Percentiles rank a stretch among this genome's conserved stretches.
Evolutionary conservation across 2,888 invertebrate species (phyloP).

Genomic region (Ceraclea dissimilis): DNA sequence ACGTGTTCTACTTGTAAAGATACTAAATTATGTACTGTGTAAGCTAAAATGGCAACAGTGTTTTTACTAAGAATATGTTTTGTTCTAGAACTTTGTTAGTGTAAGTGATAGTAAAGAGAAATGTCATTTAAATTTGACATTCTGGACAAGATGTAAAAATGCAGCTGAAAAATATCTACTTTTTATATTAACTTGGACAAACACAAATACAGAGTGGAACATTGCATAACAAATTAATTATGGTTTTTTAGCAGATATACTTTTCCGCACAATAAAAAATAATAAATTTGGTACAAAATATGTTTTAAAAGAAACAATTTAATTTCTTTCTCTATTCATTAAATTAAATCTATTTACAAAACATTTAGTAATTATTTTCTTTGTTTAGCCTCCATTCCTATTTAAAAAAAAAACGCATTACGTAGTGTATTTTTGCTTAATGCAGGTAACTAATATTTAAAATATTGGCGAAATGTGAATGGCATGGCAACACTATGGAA

Average conservation of each 20-base stretch:
- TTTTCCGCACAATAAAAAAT: slow-evolving; percentile 5
- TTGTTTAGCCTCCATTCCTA: not conserved
- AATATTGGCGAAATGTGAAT: slow-evolving; percentile 12
- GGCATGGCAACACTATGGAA: slow-evolving; percentile 6
- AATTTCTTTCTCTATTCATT: not conserved
- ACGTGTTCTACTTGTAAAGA: no score
- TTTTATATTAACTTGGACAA: no score
- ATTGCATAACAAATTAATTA: no score
- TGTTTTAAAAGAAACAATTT: not conserved
- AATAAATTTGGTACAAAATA: not conserved
- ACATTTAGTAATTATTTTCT: not conserved
- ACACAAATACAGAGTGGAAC: no score
- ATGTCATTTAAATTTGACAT: no score
- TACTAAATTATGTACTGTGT: no score
- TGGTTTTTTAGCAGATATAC: not conserved
- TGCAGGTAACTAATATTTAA: slow-evolving; percentile 24
- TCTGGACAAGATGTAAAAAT: no score
- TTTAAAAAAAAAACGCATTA: not conserved
- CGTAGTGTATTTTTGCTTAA: slow-evolving; percentile 11
- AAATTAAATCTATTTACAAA: not conserved
- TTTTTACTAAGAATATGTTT: no score
- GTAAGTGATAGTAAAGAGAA: no score
- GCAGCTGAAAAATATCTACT: no score
- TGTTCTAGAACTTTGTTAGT: no score
- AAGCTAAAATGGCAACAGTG: no score